These are phyloP conservation scores for Caradrina kadenii DNA, from an alignment of 2,888 invertebrate species.

Conservation along the genomic window DNA sequence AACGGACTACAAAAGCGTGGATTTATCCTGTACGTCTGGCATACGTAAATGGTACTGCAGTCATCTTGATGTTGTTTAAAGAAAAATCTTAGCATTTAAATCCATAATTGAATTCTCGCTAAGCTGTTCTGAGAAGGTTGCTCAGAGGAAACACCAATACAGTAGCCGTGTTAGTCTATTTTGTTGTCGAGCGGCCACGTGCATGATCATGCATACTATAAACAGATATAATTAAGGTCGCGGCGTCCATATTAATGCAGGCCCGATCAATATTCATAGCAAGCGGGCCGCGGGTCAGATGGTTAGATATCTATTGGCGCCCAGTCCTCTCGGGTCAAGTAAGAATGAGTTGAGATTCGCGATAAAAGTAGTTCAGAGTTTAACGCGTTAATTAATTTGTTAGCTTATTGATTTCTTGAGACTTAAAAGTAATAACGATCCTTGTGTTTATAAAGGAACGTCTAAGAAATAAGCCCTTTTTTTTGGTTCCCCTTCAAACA, in stretches of 20 bases:
- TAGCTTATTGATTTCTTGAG: conserved; percentile 44
- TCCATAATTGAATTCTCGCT: conserved; percentile 29
- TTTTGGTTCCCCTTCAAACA: neutral
- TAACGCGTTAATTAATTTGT: conserved; percentile 61
- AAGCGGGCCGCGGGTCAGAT: conserved; percentile 75
- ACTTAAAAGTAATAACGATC: conserved; percentile 3
- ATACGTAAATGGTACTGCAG: conserved; percentile 4
- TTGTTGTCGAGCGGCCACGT: conserved; percentile 63
- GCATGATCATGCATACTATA: conserved; percentile 78
- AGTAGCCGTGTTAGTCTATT: conserved; percentile 58
- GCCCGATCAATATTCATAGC: conserved; percentile 81
- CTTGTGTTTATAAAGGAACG: neutral
- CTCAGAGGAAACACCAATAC: conserved; percentile 55
- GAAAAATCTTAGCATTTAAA: conserved; percentile 34
- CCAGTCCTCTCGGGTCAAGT: conserved; percentile 62
- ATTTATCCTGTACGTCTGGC: conserved; percentile 26
- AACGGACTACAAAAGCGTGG: conserved; percentile 24
- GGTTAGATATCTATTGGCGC: conserved; percentile 70
- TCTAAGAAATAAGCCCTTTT: neutral
- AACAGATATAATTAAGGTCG: conserved; percentile 84
- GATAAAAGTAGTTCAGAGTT: conserved; percentile 63
- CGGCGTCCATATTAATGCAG: conserved; percentile 76
- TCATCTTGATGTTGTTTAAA: conserved; percentile 9
- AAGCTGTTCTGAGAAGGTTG: conserved; percentile 48
- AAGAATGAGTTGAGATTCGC: conserved; percentile 66